Evolutionary conservation across 2,888 invertebrate genomes (phyloP).

Genomic region (Invenusta paracnida): DNA sequence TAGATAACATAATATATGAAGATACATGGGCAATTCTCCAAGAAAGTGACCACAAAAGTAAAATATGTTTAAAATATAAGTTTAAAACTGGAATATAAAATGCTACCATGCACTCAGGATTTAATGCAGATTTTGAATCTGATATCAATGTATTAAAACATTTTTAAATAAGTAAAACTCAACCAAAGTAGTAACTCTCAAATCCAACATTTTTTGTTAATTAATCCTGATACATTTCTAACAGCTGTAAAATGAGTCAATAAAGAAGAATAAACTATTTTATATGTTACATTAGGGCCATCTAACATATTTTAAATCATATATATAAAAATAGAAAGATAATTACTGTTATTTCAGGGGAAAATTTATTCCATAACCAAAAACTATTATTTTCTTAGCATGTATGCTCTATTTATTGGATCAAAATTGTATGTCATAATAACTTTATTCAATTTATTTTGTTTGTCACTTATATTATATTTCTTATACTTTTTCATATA

Average conservation of each 20-base stretch:
- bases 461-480: no score
- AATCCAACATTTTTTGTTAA: background rate
- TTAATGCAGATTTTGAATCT: background rate
- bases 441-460: no score
- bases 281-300: no score
- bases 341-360: background rate
- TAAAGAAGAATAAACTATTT: conserved; percentile 8
- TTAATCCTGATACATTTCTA: conserved; percentile 20
- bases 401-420: no score
- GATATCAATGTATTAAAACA: conserved; percentile 14
- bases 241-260: background rate
- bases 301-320: background rate
- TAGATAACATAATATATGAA: no score
- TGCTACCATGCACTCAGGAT: background rate
- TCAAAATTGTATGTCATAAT: no score
- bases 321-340: background rate
- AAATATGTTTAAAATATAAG: background rate
- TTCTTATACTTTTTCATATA: no score
- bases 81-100: background rate
- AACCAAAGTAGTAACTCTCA: background rate
- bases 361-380: background rate
- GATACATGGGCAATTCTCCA: no score
- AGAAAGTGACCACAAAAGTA: background rate
- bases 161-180: background rate
- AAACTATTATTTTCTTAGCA: background rate